These are phyloP conservation scores for Neuroterus valhalla DNA, from an alignment of 1,140 invertebrate species.

Conservation along the genomic window DNA sequence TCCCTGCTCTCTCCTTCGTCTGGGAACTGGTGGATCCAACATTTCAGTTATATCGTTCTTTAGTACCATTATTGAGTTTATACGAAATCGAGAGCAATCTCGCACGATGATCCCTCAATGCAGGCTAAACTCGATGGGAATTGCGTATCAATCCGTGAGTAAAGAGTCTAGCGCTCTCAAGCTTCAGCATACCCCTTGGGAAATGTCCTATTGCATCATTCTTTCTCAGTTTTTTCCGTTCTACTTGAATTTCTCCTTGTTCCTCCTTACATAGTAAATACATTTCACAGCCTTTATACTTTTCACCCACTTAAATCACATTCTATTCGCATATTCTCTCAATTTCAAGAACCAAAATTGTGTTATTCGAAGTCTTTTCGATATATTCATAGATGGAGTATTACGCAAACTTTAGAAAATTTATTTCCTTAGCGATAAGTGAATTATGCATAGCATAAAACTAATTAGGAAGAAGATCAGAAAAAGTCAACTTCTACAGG, in stretches of 20 bases:
- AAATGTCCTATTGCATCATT: slow-evolving; percentile 55
- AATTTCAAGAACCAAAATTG: neutral
- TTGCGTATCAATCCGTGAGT: slow-evolving; percentile 71
- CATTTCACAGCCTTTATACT: neutral
- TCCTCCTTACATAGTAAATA: slow-evolving; percentile 7
- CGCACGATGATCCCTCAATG: slow-evolving; percentile 60
- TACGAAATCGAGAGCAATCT: slow-evolving; percentile 62
- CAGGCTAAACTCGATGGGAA: slow-evolving; percentile 66
- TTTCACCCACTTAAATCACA: neutral
- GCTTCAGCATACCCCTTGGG: slow-evolving; percentile 62
- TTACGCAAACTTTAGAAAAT: too few relatives aligned
- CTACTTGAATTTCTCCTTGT: neutral
- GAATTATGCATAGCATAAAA: too few relatives aligned
- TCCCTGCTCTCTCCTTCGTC: neutral
- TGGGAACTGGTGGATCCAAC: slow-evolving; percentile 3
- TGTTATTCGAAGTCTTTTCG: neutral
- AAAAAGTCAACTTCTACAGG: too few relatives aligned
- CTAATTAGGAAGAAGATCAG: too few relatives aligned
- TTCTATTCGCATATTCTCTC: slow-evolving; percentile 1
- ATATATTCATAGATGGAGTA: neutral
- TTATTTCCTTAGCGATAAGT: too few relatives aligned
- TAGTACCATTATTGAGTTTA: slow-evolving; percentile 64
- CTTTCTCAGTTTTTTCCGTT: slow-evolving; percentile 1
- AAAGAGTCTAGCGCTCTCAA: slow-evolving; percentile 60
- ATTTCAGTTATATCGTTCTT: slow-evolving; percentile 56